Conservation (phyloP, 2,888 invertebrate species). For the Myathropa florea region DNA sequence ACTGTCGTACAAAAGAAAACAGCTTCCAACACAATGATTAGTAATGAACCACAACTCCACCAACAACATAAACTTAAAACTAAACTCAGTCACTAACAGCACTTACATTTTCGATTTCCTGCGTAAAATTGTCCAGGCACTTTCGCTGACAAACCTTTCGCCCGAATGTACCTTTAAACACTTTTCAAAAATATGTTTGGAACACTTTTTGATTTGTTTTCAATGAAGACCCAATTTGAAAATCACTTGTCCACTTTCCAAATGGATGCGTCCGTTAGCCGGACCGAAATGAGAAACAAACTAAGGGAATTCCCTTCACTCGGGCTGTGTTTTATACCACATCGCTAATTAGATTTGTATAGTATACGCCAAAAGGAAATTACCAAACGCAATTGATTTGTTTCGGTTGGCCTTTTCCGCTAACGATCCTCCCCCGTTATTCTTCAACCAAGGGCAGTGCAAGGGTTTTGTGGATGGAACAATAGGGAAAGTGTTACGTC, state of each 20-base stretch:
- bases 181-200: not conserved
- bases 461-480: not conserved
- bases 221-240: not conserved
- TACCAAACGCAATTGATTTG: not conserved
- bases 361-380: not conserved
- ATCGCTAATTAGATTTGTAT: not conserved
- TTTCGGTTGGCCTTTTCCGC: not conserved
- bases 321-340: conserved; percentile 44
- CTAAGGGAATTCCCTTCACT: conserved; percentile 35
- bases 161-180: not conserved
- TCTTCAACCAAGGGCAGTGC: not conserved
- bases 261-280: not conserved
- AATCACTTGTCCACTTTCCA: not conserved
- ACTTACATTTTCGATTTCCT: not conserved
- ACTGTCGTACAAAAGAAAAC: too few relatives aligned
- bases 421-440: too few relatives aligned
- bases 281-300: conserved; percentile 34
- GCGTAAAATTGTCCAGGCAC: not conserved
- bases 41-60: not conserved
- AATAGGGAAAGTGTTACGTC: conserved; percentile 58
- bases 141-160: not conserved
- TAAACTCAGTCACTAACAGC: not conserved
- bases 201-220: not conserved
- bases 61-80: not conserved
- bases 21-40: too few relatives aligned